phyloP scores from a whole-genome alignment of 2,888 invertebrate genomes.

The Microdon myrmicae region DNA sequence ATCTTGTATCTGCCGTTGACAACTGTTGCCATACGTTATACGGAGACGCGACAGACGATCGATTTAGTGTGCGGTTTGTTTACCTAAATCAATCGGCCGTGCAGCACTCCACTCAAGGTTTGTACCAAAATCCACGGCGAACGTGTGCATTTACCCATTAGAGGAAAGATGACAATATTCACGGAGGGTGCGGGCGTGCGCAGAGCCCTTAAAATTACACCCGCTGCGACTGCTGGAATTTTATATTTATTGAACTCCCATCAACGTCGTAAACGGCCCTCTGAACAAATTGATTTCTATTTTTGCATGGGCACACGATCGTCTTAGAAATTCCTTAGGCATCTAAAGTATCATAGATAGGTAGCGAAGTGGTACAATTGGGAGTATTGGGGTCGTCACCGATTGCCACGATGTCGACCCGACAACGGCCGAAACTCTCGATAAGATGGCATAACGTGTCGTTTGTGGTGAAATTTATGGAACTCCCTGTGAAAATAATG shows the following conservation, averaged over 20 bases:
- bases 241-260: constrained; percentile 47
- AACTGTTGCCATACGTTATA: constrained; percentile 41
- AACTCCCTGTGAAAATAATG: constrained; percentile 46
- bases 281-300: constrained; percentile 48
- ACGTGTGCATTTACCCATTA: constrained; percentile 38
- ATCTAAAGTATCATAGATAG: too few species aligned
- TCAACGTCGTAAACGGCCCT: background rate
- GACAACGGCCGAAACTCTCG: too few species aligned
- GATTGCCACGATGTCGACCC: constrained; percentile 22
- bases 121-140: constrained; percentile 19
- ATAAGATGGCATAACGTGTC: constrained; percentile 50
- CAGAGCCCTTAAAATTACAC: constrained; percentile 33
- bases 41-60: constrained; percentile 10
- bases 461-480: constrained; percentile 51
- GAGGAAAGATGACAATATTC: constrained; percentile 33
- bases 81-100: constrained; percentile 47
- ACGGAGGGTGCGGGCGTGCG: constrained; percentile 1
- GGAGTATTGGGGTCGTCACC: constrained; percentile 31
- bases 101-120: constrained; percentile 12
- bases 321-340: constrained; percentile 20
- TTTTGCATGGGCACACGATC: constrained; percentile 45
- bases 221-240: constrained; percentile 26
- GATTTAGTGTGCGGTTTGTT: constrained; percentile 46
- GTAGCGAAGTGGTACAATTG: constrained; percentile 10
- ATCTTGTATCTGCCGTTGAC: constrained; percentile 29